phyloP scores from a whole-genome alignment of 1,140 invertebrate species.

The Lepidurus arcticus region DNA sequence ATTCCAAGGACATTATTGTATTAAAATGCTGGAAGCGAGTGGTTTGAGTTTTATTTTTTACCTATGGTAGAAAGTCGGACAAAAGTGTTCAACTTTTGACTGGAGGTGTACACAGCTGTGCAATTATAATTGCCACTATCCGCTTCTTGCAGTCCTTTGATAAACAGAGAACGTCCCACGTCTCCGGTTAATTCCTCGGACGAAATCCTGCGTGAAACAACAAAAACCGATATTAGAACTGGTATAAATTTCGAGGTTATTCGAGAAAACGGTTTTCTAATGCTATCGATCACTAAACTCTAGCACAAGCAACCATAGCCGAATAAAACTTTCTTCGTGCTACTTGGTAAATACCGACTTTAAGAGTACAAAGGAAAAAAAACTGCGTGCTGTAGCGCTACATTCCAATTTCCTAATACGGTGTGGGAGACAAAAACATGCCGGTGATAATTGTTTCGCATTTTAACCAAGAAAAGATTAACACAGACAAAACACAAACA shows the following conservation, averaged over 20 bases:
- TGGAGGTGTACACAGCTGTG: constrained; percentile 65
- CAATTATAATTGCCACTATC: constrained; percentile 79
- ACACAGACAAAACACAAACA: neutral
- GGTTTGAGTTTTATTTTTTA: constrained; percentile 45
- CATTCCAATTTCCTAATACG: neutral
- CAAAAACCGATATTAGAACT: constrained; percentile 6
- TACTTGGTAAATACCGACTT: neutral
- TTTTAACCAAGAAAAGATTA: neutral
- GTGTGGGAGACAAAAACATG: neutral
- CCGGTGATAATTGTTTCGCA: neutral
- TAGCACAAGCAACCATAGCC: neutral
- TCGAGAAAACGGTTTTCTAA: neutral
- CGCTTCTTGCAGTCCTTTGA: constrained; percentile 63
- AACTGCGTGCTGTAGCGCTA: neutral
- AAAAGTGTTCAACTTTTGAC: constrained; percentile 55
- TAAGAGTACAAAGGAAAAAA: neutral
- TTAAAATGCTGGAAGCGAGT: constrained; percentile 24
- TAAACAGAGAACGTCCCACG: constrained; percentile 59
- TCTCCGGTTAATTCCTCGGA: constrained; percentile 60
- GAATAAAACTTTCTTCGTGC: neutral
- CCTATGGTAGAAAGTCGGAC: constrained; percentile 68
- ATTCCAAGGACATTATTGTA: neutral
- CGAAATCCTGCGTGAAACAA: constrained; percentile 37
- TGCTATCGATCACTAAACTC: neutral
- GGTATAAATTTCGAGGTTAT: neutral